phyloP scores from a whole-genome alignment of 2,797 vertebrate genomes.

The Tapera naevia region DNA sequence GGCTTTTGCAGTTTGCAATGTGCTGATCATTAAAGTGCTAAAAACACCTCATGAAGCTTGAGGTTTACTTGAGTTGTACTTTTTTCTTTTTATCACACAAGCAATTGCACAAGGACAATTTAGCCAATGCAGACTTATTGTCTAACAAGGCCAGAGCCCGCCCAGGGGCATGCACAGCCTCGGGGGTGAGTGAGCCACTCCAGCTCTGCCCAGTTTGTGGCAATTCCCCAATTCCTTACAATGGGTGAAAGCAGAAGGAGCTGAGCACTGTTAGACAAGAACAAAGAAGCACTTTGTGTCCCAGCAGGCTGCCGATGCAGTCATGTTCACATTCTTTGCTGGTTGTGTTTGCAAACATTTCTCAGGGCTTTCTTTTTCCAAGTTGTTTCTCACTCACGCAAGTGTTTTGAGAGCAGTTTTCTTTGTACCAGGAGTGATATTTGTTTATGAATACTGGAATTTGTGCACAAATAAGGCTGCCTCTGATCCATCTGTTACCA shows the following conservation, averaged over 20 bases:
- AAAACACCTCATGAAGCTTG: background rate
- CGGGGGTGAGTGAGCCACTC: background rate
- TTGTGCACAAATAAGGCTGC: background rate
- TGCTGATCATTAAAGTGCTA: background rate
- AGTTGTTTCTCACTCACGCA: background rate
- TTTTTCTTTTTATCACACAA: background rate
- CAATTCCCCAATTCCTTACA: background rate
- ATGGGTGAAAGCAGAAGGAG: background rate
- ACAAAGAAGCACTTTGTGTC: background rate
- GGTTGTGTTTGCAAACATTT: background rate
- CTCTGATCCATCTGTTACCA: background rate
- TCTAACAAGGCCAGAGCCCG: background rate
- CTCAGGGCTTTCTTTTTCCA: background rate
- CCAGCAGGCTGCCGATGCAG: background rate
- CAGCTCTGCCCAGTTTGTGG: background rate
- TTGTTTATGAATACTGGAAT: accelerated
- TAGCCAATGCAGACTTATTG: background rate
- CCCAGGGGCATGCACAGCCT: accelerated
- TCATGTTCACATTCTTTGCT: background rate
- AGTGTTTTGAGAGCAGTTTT: background rate
- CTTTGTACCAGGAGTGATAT: background rate
- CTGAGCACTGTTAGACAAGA: too few relatives aligned
- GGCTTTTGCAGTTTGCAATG: background rate
- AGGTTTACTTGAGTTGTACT: background rate
- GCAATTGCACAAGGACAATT: background rate